phyloP scores from a whole-genome alignment of 2,113 vertebrate species.

The Cygnus atratus region DNA sequence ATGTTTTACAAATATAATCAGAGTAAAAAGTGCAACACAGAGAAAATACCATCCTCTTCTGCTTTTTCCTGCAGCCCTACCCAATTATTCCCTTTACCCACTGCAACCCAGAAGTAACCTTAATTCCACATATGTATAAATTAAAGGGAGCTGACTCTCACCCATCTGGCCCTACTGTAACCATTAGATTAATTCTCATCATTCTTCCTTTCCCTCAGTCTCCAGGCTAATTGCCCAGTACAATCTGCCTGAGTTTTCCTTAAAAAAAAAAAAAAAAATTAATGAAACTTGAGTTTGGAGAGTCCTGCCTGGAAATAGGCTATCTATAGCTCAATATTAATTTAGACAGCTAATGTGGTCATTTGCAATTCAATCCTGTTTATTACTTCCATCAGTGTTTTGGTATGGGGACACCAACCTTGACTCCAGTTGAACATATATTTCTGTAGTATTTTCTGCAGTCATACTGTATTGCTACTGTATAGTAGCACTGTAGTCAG shows the following conservation, averaged over 20 bases:
- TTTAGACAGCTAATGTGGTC: not conserved
- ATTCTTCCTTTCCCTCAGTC: not conserved
- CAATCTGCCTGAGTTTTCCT: not conserved
- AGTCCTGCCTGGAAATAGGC: not conserved
- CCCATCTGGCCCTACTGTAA: no score
- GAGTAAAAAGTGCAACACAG: rapidly evolving
- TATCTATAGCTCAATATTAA: not conserved
- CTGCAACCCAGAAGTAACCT: not conserved
- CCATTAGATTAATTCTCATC: not conserved
- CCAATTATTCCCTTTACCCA: not conserved
- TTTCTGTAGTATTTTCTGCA: not conserved
- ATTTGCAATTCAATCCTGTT: not conserved
- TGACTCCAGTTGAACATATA: not conserved
- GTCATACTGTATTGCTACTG: not conserved
- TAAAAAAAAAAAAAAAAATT: not conserved
- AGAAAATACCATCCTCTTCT: not conserved
- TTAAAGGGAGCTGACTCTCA: not conserved
- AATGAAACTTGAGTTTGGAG: not conserved
- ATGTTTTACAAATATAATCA: rapidly evolving
- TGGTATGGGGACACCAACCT: not conserved
- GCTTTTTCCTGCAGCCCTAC: not conserved
- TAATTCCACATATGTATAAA: not conserved
- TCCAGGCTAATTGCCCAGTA: not conserved
- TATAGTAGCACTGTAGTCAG: no score
- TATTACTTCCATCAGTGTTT: not conserved